A percentile compares a stretch with the other conserved stretches of the same genome.
phyloP scores from a whole-genome alignment of 2,888 invertebrate genomes.

The Abrostola triplasia region DNA sequence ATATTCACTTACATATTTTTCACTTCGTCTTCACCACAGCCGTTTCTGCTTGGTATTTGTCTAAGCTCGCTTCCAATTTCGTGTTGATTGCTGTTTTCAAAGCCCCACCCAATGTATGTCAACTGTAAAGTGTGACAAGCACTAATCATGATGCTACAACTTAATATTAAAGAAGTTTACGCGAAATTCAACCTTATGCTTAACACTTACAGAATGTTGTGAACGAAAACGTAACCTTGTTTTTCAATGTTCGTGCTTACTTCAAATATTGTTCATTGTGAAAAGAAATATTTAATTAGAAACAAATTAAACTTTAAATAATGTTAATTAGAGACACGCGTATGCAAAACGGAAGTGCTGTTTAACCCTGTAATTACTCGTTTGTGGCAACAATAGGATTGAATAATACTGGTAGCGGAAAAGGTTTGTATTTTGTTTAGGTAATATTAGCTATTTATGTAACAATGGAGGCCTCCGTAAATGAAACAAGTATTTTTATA shows the following conservation, averaged over 20 bases:
- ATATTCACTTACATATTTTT: too few species aligned
- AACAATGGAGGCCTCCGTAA: not conserved
- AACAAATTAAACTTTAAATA: constrained; percentile 57
- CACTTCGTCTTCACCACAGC: too few species aligned
- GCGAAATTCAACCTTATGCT: constrained; percentile 18
- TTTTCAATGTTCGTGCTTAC: constrained; percentile 48
- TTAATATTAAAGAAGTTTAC: not conserved
- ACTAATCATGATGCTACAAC: constrained; percentile 59
- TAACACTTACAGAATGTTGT: constrained; percentile 2
- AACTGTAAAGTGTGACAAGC: constrained; percentile 67
- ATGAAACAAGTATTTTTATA: too few species aligned
- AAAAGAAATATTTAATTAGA: constrained; percentile 61
- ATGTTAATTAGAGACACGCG: constrained; percentile 45
- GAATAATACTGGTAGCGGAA: constrained; percentile 11
- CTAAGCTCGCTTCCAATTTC: not conserved
- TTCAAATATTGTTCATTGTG: constrained; percentile 54
- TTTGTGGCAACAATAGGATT: constrained; percentile 41
- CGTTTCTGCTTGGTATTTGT: too few species aligned
- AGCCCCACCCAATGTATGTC: constrained; percentile 56
- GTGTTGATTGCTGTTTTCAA: constrained; percentile 37
- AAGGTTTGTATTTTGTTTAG: constrained; percentile 14
- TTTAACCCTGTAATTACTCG: constrained; percentile 36
- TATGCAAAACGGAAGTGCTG: constrained; percentile 36
- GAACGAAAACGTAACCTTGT: constrained; percentile 2
- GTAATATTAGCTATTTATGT: not conserved